Base-by-base conservation (phyloP, 2,797 vertebrate species). In the Poeciliopsis paucimaculata region DNA sequence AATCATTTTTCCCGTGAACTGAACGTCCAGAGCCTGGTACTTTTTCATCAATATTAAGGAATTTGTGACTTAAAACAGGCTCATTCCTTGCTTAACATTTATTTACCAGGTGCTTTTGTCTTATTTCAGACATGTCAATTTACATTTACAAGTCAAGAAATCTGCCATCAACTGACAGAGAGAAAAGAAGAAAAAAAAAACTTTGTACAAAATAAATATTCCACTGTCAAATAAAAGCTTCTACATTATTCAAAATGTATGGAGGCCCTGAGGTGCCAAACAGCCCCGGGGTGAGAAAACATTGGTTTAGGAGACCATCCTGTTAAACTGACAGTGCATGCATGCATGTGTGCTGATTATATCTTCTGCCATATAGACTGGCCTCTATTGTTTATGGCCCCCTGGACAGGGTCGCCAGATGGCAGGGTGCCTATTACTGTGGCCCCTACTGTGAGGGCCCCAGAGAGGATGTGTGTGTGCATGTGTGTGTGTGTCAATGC, bases 381-480 rank as follows among this genome's bases (percentile, higher is more conserved):
- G 87, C 77, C 87, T 92, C 92, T 80, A 93, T 94, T 93, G 92
- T 93, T 92, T 92, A 90, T 62, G 85, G 88, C 92, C 90, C 93
- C 90, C 90, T 95, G 92, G 93, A 94, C 87, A 77, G 93, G 85
- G 86, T 91, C 89, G 92, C 91, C 94, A 95, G 94, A 94, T 95
- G 94, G 95, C 91, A 91, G 90, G 88, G 92, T 91, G 92, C 94
- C 93, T 94, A 94, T 95, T 94, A 94, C 81, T 84, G 84, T 62
- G 76, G 89, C 91, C 89, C 93, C 93, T 84, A 90, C 91, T 93
- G 92, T 82, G 93, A 94, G 86, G 92, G 88, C 86, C 90, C 91
- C 84, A 90, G 88, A 89, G 92, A 77, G 87, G 72, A 41, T 76
- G 80, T 86, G 81, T 82, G 43, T 80, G 43, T 62, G 75, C 60